phyloP scores from a whole-genome alignment of 2,797 vertebrate species.

The Chromobotia macracanthus region DNA sequence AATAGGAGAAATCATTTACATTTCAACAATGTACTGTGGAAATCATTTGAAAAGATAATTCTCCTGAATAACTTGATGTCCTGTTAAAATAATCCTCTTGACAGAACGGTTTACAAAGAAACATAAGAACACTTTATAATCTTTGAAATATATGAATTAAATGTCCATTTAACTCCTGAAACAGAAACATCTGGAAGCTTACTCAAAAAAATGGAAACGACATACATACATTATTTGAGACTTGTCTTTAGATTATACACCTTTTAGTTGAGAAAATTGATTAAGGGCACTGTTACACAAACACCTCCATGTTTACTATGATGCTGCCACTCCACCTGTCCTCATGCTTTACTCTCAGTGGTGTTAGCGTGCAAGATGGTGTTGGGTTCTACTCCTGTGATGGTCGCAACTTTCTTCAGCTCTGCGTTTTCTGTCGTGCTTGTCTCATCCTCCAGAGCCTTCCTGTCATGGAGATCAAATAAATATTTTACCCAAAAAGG shows the following conservation, averaged over 20 bases:
- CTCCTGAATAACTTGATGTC: conserved; percentile 66
- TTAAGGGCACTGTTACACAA: conserved; percentile 92
- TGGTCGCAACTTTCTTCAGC: conserved; percentile 75
- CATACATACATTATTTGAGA: conserved; percentile 37
- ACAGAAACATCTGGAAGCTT: conserved; percentile 16
- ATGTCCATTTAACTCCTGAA: conserved; percentile 18
- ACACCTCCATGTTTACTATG: conserved; percentile 72
- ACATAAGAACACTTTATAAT: conserved; percentile 60
- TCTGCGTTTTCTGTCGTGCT: conserved; percentile 80
- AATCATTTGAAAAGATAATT: conserved; percentile 65
- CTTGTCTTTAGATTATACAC: conserved; percentile 50
- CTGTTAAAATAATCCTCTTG: conserved; percentile 55
- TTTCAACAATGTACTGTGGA: conserved; percentile 77
- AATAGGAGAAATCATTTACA: conserved; percentile 76
- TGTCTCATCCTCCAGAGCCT: conserved; percentile 83
- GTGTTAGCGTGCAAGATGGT: conserved; percentile 85
- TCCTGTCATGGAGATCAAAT: conserved; percentile 77
- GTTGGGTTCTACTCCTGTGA: conserved; percentile 78
- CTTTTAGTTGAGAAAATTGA: conserved; percentile 42
- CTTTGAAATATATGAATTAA: conserved; percentile 38
- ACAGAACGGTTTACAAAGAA: conserved; percentile 30
- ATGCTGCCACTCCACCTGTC: conserved; percentile 70
- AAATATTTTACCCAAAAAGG: background rate
- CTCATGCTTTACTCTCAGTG: conserved; percentile 92
- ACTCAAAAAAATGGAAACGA: conserved; percentile 31